These are phyloP conservation scores for Astreopora myriophthalma DNA, from an alignment of 64 coral and sea anemone species.

Conservation along the genomic window DNA sequence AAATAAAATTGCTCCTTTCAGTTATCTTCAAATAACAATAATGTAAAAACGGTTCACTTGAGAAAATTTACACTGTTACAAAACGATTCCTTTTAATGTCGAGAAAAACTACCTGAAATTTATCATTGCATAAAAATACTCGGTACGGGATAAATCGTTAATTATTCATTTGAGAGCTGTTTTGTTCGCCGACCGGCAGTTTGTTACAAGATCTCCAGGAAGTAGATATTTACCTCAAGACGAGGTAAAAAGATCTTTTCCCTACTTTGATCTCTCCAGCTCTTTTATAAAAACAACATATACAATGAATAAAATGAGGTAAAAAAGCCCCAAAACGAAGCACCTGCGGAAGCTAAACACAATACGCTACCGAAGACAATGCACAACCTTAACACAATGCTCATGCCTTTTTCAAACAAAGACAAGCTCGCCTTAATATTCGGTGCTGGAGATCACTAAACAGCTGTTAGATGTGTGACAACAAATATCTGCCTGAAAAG, in stretches of 20 bases:
- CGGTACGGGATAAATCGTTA: neutral
- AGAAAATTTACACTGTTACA: too few species aligned
- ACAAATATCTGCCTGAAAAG: neutral
- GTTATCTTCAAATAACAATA: too few species aligned
- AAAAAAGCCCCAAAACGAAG: conserved; percentile 34
- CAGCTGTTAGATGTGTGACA: conserved; percentile 1
- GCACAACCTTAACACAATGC: neutral
- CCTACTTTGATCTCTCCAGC: conserved; percentile 48
- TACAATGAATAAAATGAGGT: conserved; percentile 53
- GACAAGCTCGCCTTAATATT: neutral
- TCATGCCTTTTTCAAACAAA: neutral
- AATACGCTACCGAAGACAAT: neutral
- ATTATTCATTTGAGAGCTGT: neutral
- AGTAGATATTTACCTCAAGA: neutral
- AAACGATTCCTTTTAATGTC: too few species aligned
- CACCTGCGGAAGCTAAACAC: conserved; percentile 65
- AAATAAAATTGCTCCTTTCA: too few species aligned
- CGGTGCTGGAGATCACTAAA: conserved; percentile 14
- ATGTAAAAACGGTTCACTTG: too few species aligned
- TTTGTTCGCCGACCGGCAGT: neutral
- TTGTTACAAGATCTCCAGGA: neutral
- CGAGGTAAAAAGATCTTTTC: neutral
- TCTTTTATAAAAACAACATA: conserved; percentile 49
- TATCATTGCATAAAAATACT: neutral
- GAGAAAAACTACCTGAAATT: too few species aligned